A percentile compares a stretch with the other conserved stretches of the same genome.
Evolutionary conservation across 2,797 vertebrate species (phyloP).

Genomic region (Chromis chromis): DNA sequence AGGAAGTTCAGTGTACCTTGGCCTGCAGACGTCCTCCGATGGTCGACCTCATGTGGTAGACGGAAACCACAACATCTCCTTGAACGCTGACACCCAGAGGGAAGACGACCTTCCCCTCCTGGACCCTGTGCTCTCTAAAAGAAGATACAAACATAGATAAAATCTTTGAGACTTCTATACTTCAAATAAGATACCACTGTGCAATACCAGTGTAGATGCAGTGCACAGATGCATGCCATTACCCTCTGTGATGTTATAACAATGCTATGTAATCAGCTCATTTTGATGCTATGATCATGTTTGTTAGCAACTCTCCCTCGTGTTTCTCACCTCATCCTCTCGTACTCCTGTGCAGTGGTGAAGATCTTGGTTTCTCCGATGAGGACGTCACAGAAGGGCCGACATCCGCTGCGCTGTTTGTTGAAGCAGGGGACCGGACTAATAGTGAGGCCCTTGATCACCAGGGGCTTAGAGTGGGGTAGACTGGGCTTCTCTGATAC

Average conservation of each 20-base stretch:
- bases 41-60: constrained; percentile 97
- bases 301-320: not conserved
- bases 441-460: constrained; percentile 92
- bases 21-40: constrained; percentile 97
- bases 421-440: constrained; percentile 97
- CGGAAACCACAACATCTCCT: constrained; percentile 93
- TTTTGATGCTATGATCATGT: not conserved
- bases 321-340: constrained; percentile 93
- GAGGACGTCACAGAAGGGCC: constrained; percentile 96
- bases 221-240: too few relatives aligned
- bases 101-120: constrained; percentile 95
- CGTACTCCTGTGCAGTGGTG: constrained; percentile 94
- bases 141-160: not conserved
- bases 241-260: not conserved
- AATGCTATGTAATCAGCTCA: not conserved
- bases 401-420: constrained; percentile 97
- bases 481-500: constrained; percentile 94
- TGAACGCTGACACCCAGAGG: constrained; percentile 94
- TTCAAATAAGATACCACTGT: not conserved
- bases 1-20: constrained; percentile 85
- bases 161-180: not conserved
- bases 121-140: constrained; percentile 92
- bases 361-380: constrained; percentile 98
- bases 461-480: constrained; percentile 94
- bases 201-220: not conserved